phyloP scores from a whole-genome alignment of 1,140 invertebrate genomes.

The Diachasma alloeum region DNA sequence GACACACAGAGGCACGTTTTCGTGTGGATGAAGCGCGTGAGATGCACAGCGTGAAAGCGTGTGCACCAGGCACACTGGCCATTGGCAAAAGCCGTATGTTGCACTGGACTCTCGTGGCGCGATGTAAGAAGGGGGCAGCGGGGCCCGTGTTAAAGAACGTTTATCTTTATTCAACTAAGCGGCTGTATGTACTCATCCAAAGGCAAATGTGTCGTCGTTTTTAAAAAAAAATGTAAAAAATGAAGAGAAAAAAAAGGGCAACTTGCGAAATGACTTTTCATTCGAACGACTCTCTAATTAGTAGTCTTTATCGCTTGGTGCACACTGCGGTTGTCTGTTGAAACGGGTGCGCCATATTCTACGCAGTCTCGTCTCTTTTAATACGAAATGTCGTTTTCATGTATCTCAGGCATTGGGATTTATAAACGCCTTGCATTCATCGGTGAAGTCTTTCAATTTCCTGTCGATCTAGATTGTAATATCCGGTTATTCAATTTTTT shows the following conservation, averaged over 20 bases:
- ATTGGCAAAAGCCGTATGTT: constrained; percentile 1
- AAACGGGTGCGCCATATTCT: constrained; percentile 2
- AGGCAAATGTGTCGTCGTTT: not conserved
- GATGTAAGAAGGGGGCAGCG: not conserved
- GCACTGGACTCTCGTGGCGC: not conserved
- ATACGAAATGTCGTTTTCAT: not conserved
- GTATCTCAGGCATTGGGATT: constrained; percentile 4
- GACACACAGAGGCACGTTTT: constrained; percentile 13
- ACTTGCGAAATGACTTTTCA: constrained; percentile 30
- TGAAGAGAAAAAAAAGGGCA: not conserved
- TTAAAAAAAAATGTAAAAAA: not conserved
- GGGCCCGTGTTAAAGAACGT: constrained; percentile 11
- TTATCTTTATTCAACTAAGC: constrained; percentile 28
- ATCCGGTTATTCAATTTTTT: constrained; percentile 22
- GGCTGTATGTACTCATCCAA: not conserved
- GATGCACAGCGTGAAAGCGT: constrained; percentile 24
- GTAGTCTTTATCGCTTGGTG: constrained; percentile 23
- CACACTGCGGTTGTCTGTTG: constrained; percentile 4
- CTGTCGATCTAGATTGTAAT: constrained; percentile 29
- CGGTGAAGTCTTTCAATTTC: constrained; percentile 23
- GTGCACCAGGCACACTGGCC: not conserved
- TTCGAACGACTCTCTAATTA: constrained; percentile 31
- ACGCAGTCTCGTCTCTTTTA: constrained; percentile 1
- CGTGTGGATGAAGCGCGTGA: not conserved
- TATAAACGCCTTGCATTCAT: constrained; percentile 21